Conservation (phyloP, 30 jellyfish, hydroid and myxozoan genomes). For the Aurelia aurita region DNA sequence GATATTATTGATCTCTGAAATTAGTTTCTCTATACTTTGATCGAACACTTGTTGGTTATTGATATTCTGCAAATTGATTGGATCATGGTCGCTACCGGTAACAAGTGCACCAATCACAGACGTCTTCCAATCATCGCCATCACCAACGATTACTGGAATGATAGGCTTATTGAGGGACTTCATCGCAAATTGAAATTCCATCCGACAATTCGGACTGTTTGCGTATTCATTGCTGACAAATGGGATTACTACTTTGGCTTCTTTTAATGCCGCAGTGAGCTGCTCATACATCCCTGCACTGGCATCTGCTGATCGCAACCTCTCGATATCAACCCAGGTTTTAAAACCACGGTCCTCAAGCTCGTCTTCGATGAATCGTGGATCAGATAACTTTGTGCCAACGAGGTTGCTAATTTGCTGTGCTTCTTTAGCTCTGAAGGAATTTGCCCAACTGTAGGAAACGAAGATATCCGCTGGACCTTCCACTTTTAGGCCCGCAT, state of each 20-base stretch:
- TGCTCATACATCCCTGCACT: constrained; percentile 84
- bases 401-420: constrained; percentile 30
- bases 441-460: constrained; percentile 87
- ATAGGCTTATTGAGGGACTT: constrained; percentile 76
- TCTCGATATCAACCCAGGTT: constrained; percentile 82
- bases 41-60: neutral
- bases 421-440: constrained; percentile 52
- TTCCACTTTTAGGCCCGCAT: constrained; percentile 1
- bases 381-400: constrained; percentile 79
- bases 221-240: constrained; percentile 84
- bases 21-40: constrained; percentile 16
- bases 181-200: constrained; percentile 89
- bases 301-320: constrained; percentile 68
- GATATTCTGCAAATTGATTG: constrained; percentile 54
- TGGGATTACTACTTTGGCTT: constrained; percentile 76
- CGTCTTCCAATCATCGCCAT: constrained; percentile 67
- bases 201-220: constrained; percentile 80
- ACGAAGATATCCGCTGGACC: constrained; percentile 76
- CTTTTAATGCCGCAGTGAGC: constrained; percentile 66
- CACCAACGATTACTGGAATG: constrained; percentile 81
- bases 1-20: constrained; percentile 7
- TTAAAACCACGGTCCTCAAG: constrained; percentile 52
- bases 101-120: constrained; percentile 79
- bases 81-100: constrained; percentile 40
- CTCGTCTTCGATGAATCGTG: constrained; percentile 66